Evolutionary conservation across 2,113 vertebrate genomes (phyloP).

Genomic region (Mixornis gularis): DNA sequence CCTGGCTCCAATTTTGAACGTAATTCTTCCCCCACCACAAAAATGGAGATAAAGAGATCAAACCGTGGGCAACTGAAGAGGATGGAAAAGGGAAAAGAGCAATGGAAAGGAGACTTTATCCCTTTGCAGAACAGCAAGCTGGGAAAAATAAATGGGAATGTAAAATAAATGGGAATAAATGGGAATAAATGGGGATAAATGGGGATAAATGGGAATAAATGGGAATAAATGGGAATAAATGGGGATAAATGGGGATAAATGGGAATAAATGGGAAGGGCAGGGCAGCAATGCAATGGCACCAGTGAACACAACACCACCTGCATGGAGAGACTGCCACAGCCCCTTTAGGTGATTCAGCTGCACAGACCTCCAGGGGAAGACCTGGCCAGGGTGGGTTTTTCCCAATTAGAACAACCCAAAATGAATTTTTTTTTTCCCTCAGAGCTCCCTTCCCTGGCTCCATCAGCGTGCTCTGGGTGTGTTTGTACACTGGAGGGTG

Average conservation of each 20-base stretch:
- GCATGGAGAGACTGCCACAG: accelerated
- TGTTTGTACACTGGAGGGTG: accelerated
- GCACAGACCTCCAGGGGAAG: background rate
- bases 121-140: background rate
- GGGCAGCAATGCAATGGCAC: accelerated
- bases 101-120: background rate
- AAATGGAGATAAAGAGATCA: background rate
- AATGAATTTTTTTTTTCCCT: background rate
- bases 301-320: accelerated
- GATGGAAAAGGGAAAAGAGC: background rate
- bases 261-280: background rate
- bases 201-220: too few species aligned
- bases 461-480: accelerated
- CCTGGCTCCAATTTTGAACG: background rate
- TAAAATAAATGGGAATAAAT: too few species aligned
- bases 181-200: too few species aligned
- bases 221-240: too few species aligned
- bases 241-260: too few species aligned
- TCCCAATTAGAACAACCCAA: background rate
- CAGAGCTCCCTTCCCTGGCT: background rate
- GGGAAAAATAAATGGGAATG: background rate
- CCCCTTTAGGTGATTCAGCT: accelerated
- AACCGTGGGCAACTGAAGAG: background rate
- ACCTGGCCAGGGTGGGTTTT: background rate
- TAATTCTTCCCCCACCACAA: background rate